These are phyloP conservation scores for Acanthochromis polyacanthus DNA, from an alignment of 2,113 vertebrate genomes.

Conservation along the genomic window DNA sequence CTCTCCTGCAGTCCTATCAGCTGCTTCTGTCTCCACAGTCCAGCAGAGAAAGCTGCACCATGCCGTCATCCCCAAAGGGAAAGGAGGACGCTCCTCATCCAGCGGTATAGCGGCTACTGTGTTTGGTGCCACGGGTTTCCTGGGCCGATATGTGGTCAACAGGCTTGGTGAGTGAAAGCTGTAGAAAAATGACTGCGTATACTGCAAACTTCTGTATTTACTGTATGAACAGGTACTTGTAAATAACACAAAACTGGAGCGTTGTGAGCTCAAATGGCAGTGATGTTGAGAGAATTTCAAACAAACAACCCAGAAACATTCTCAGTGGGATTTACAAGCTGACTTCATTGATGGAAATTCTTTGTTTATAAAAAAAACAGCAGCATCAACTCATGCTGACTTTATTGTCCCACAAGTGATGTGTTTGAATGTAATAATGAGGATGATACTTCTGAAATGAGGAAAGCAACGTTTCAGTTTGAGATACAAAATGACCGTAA, in stretches of 20 bases:
- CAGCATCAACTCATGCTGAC: neutral
- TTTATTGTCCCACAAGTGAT: constrained; percentile 13
- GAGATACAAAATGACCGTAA: neutral
- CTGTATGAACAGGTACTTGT: neutral
- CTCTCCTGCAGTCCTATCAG: constrained; percentile 76
- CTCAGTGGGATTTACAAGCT: constrained; percentile 1
- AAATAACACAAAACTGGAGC: no score
- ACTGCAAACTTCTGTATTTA: neutral
- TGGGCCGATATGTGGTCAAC: constrained; percentile 94
- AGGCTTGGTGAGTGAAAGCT: constrained; percentile 87
- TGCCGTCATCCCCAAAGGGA: constrained; percentile 89
- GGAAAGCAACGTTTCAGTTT: neutral
- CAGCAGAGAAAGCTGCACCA: constrained; percentile 89
- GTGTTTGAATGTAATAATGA: neutral
- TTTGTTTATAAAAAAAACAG: constrained; percentile 12
- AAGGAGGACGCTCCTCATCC: constrained; percentile 92
- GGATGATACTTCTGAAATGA: neutral
- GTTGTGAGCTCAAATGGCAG: no score
- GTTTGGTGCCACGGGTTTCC: constrained; percentile 95
- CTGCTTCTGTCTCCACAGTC: constrained; percentile 64
- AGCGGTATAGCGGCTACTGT: constrained; percentile 96
- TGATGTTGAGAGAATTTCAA: no score
- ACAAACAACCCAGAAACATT: constrained; percentile 23
- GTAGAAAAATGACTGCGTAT: neutral
- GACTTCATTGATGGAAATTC: neutral